Evolutionary conservation across 2,888 invertebrate species (phyloP).

Genomic region (Brachycybe producta): DNA sequence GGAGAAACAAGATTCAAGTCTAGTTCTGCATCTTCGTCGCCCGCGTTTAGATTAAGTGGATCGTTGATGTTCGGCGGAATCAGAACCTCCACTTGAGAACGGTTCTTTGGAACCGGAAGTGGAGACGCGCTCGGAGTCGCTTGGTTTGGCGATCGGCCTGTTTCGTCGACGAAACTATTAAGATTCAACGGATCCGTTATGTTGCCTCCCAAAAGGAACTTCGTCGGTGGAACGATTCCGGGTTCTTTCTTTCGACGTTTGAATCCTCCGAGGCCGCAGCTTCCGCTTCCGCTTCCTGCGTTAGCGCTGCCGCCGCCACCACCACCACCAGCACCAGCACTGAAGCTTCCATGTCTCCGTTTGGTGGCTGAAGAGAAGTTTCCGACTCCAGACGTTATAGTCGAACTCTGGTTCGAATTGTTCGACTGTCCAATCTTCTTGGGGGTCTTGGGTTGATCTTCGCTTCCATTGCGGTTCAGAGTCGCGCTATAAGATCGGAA

Average conservation of each 20-base stretch:
- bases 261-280: slow-evolving; percentile 41
- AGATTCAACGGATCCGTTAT: slow-evolving; percentile 89
- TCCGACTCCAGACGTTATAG: too few relatives aligned
- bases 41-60: slow-evolving; percentile 62
- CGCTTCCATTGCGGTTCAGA: slow-evolving; percentile 37
- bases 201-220: slow-evolving; percentile 86
- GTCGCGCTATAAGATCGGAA: slow-evolving; percentile 36
- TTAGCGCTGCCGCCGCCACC: slow-evolving; percentile 2
- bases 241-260: slow-evolving; percentile 59
- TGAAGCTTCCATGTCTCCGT: background rate
- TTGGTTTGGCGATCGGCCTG: slow-evolving; percentile 31
- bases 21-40: slow-evolving; percentile 65
- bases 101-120: slow-evolving; percentile 63
- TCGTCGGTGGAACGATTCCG: slow-evolving; percentile 66
- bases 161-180: slow-evolving; percentile 56
- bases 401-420: too few relatives aligned
- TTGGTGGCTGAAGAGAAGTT: background rate
- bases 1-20: slow-evolving; percentile 23
- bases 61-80: slow-evolving; percentile 87
- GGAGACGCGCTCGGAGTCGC: slow-evolving; percentile 87
- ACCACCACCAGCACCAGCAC: too few relatives aligned
- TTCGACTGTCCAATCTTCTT: too few relatives aligned
- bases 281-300: background rate
- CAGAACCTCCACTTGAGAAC: slow-evolving; percentile 61
- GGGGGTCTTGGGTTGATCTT: too few relatives aligned